Evolutionary conservation across 92 coral and sea anemone genomes (phyloP), one percentile per base, ranked within the genome.

Genomic region (Desmophyllum pertusum): DNA sequence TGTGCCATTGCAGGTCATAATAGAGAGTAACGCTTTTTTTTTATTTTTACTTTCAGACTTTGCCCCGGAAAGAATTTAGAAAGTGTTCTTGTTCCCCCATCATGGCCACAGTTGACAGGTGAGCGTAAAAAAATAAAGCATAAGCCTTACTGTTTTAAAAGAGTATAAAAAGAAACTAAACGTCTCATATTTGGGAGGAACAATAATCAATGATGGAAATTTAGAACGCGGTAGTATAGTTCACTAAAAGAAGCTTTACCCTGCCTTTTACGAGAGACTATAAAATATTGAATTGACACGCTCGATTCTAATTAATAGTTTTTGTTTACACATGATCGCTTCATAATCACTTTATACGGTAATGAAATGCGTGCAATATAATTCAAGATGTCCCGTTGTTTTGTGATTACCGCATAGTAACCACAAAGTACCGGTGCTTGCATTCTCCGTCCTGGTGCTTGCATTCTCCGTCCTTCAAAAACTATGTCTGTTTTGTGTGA

Each of bases 1-100:
- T 15, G 10, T 33, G 2, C n/a, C 25, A 9, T 41, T 52, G 45
- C 51, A 53, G 13, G 23, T 1, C 45, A 3, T 0, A 19, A 21
- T 15, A 10, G 19, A 2, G 31, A 25, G 18, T 35, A 40, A 76
- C 23, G 36, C 55, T 10, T 19, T 9, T 29, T 1, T 9, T 14
- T 38, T 52, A 37, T 38, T 41, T 61, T 40, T 73, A 10, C 25
- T 51, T 35, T 51, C 84, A 67, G 84, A 51, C 84, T 80, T 66
- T 67, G 84, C 5, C 15, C 83, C 62, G 63, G 21, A 45, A 45
- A 53, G 43, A 18, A 57, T 57, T 21, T 13, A 23, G 30, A 62
- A 5, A 21, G 27, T 51, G 41, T 29, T 51, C 19, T 19, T 5
- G 5, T 1, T 43, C 15, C 13, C 14, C 35, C 29, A 43, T 2